Evolutionary conservation across 2,888 invertebrate genomes (phyloP), one percentile per base, ranked within the genome.

Genomic region (Cheilosia vernalis): DNA sequence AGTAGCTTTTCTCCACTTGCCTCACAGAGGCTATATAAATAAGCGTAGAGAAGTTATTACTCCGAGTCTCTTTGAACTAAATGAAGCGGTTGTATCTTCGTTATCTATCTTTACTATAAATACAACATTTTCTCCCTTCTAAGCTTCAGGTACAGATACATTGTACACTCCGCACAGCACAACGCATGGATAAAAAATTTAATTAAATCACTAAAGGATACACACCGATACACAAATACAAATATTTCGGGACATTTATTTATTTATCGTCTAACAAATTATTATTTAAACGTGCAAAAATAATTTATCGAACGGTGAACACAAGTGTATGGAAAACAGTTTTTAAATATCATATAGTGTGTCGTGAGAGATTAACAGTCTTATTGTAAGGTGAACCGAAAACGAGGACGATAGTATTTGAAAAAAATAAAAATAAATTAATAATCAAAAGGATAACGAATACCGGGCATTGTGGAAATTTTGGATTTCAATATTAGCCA

Each of bases 11-110:
- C 89, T 89, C 88, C 88, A 90, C 90, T 90, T 88, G 89, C 90
- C 90, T 90, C 88, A 89, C 92, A 91, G 90, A 92, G 92, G 92
- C 92, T 92, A 92, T 92, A 92, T 91, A 92, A 92, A 92, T 92
- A 92, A 91, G 91, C 91, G 91, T 91, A 90, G 91, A 91, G 90
- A 90, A 90, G 91, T 90, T 90, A 91, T 91, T 91, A 90, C 90
- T 90, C 89, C 91, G 91, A 92, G 91, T 92, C 92, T 92, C 92
- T 92, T 91, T 91, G 90, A 92, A 91, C 91, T 91, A 90, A 90
- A 92, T 91, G 91, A 92, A 91, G 91, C 91, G 91, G 91, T 91
- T 90, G 91, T 91, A 91, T 90, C 91, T 91, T 88, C 89, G 84
- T 84, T 74, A 76, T 80, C 80, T 84, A 76, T 84, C 83, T 84